These are phyloP conservation scores for Falco columbarius DNA, from an alignment of 2,797 vertebrate species.

Conservation along the genomic window DNA sequence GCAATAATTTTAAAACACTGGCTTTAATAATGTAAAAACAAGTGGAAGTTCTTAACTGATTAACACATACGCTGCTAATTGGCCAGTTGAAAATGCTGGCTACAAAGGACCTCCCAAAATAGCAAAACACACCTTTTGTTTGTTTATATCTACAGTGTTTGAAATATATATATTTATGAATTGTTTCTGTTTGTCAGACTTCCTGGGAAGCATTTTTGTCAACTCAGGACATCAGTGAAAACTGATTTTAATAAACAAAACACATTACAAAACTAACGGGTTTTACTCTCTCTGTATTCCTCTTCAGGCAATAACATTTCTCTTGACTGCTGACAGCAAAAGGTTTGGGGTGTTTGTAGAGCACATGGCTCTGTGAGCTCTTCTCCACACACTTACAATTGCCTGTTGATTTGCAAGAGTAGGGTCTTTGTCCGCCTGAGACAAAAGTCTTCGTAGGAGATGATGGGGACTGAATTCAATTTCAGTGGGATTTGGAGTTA, in stretches of 20 bases:
- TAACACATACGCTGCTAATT: conserved; percentile 3
- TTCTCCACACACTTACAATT: background rate
- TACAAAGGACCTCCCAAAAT: background rate
- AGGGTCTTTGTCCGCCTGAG: background rate
- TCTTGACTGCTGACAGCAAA: background rate
- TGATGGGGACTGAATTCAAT: background rate
- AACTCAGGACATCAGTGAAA: background rate
- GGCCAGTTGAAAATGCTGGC: conserved; percentile 20
- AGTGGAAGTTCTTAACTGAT: background rate
- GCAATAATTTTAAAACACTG: conserved; percentile 54
- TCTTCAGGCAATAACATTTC: background rate
- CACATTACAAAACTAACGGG: background rate
- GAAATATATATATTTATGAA: background rate
- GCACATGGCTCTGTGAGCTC: fast-evolving
- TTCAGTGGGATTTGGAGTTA: background rate
- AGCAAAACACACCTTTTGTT: conserved; percentile 43
- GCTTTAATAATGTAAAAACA: background rate
- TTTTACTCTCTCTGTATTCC: background rate
- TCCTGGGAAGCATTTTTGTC: conserved; percentile 6
- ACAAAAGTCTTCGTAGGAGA: background rate
- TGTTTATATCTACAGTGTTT: conserved; percentile 3
- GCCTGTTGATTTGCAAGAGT: background rate
- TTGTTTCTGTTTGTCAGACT: conserved; percentile 13
- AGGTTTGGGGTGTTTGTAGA: background rate
- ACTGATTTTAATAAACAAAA: conserved; percentile 60